Evolutionary conservation across 2,888 invertebrate genomes (phyloP), one percentile per base, ranked within the genome.

Genomic region (Brenthis ino): DNA sequence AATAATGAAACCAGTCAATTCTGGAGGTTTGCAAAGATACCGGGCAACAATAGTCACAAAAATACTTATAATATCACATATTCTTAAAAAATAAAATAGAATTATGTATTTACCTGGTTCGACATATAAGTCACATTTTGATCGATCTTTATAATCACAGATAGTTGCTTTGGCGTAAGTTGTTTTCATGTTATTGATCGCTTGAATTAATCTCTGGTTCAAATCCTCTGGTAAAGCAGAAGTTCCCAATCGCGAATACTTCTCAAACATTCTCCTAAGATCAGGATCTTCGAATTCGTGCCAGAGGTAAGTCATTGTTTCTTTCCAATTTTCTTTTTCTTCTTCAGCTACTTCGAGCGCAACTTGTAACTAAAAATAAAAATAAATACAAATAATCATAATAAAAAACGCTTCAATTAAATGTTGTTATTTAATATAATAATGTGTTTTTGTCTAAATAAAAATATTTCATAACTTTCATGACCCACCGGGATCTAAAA

Each of bases 161-260:
- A 97, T 94, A 71, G 95, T 96, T 0, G 97, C 96, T 64, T 94
- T 97, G 0, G 96, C 95, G 80, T 96, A 97, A 16, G 95, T 95
- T 0, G 94, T 93, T 80, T 95, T 93, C 97, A 97, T 97, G 16
- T 95, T 94, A 54, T 94, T 95, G 12, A 95, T 85, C 0, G 95
- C 94, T 74, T 93, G 93, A 61, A 95, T 93, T 12, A 95, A 88
- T 57, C 95, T 93, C 61, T 94, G 93, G 74, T 94, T 95, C 74
- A 95, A 89, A 58, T 95, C 94, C 74, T 95, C 95, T 0, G 96
- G 94, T n/a, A 98, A 87, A 0, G 96, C 96, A 0, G 96, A 94
- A 1, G 94, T 93, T 0, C 97, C 97, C 12, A 97, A 90, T 57
- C 95, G 90, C 0, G 96, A 94, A 50, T 96, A 93, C 69, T 95